A percentile compares a stretch with the other conserved stretches of the same genome.
Conservation (phyloP, 2,113 vertebrate species). For the Tragelaphus imberbis region DNA sequence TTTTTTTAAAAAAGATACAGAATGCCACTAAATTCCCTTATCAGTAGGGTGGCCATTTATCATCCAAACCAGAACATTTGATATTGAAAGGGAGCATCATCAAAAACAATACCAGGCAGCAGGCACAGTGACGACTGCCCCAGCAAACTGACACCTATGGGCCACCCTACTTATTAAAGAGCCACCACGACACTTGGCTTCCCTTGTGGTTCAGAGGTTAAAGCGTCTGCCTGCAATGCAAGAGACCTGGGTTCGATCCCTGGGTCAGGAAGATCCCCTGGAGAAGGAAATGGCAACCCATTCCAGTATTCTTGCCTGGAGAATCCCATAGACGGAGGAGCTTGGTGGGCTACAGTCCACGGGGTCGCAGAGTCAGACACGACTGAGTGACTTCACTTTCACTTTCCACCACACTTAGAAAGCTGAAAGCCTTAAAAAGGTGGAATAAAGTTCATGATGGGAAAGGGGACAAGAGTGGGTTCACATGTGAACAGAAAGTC, state of each 20-base stretch:
- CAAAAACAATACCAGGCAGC: background rate
- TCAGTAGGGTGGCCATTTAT: background rate
- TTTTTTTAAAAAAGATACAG: background rate
- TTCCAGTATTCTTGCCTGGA: no score
- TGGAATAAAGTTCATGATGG: background rate
- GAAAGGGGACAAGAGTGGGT: background rate
- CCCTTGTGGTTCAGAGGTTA: no score
- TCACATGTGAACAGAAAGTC: background rate
- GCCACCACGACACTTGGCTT: background rate
- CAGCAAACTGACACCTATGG: background rate
- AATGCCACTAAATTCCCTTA: background rate
- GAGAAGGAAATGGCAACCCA: no score
- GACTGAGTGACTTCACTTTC: no score
- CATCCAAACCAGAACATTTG: background rate
- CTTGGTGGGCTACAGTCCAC: no score
- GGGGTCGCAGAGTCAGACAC: fast-evolving
- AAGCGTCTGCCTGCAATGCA: no score
- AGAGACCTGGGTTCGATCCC: no score
- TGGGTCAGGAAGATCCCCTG: no score
- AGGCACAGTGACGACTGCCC: background rate
- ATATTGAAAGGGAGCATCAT: background rate
- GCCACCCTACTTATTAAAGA: background rate
- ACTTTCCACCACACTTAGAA: background rate
- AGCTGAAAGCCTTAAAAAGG: background rate
- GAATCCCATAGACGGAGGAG: no score